Base-by-base conservation (phyloP, 2,797 vertebrate species). In the Brachyalestes nurse region DNA sequence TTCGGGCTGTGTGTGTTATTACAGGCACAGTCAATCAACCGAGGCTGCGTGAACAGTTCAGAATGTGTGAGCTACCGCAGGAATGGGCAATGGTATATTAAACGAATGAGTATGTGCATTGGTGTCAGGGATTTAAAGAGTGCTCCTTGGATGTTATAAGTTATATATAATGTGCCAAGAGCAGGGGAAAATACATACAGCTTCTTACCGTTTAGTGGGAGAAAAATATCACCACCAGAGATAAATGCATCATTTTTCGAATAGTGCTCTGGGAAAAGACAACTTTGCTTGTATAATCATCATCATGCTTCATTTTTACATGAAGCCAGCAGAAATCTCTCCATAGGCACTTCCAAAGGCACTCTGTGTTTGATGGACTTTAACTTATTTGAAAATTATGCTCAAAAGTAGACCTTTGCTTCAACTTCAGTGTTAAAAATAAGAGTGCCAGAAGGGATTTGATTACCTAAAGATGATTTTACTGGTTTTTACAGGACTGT, bases 331-430 rank as follows among this genome's bases (percentile, higher is more conserved):
- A 42, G 34, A 34, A 10, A 5, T 21, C 66, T 23, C 42, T 23
- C 66, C n/a, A 69, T n/a, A 69, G 42, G 42, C n/a, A 7, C 40
- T 45, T 23, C 66, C n/a, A 69, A n/a, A 69, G 42, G 42, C n/a
- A 7, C 40, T 45, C 17, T n/a, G n/a, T 13, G 17, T 9, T 0
- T 10, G 40, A 67, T 19, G 65, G 65, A 10, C 19, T 28, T 28
- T 28, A 3, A 28, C 28, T 28, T 28, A 28, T 28, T 28, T 34
- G 34, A 34, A 34, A 34, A 34, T 34, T 2, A 34, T 34, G 2
- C 34, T 64, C 8, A 64, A 14, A 38, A 38, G 34, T 10, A 38
- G 58, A 61, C 8, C 4, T 61, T 1, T 25, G 58, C 10, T 60
- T 60, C 23, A 12, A 60, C n/a, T 23, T 25, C 51, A 53, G 10